Conservation (phyloP, 2,113 vertebrate genomes). For the Dryoscopus gambensis region DNA sequence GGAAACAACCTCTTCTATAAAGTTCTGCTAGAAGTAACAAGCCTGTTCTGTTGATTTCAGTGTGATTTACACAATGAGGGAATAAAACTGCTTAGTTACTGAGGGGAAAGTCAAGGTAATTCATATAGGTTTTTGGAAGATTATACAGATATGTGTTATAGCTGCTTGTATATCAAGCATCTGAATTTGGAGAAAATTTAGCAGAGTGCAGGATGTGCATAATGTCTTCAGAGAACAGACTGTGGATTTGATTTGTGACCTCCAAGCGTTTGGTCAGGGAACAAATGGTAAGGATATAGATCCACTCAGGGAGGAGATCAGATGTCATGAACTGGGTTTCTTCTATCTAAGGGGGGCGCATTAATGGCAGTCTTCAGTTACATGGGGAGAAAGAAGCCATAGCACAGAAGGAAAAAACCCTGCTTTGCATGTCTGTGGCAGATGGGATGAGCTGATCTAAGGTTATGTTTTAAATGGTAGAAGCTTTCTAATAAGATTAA, state of each 20-base stretch:
- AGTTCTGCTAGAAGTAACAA: background rate
- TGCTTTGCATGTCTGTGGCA: background rate
- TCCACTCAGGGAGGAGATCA: background rate
- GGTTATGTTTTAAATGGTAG: background rate
- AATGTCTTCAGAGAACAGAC: background rate
- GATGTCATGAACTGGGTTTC: background rate
- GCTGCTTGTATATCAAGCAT: background rate
- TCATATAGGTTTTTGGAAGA: background rate
- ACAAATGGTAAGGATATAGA: background rate
- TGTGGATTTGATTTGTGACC: background rate
- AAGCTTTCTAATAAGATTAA: constrained; percentile 15
- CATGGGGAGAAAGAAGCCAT: background rate
- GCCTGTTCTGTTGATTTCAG: background rate
- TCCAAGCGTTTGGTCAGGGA: background rate
- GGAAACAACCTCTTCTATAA: background rate
- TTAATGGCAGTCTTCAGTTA: background rate
- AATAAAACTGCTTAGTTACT: background rate
- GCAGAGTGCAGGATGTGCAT: background rate
- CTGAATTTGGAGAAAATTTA: background rate
- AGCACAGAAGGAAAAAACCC: background rate
- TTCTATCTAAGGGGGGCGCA: background rate
- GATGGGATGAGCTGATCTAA: background rate
- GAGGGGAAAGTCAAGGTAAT: background rate
- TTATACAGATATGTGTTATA: background rate
- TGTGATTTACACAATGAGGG: background rate